These are phyloP conservation scores for Drepana arcuata DNA, from an alignment of 1,140 invertebrate genomes.

Conservation along the genomic window DNA sequence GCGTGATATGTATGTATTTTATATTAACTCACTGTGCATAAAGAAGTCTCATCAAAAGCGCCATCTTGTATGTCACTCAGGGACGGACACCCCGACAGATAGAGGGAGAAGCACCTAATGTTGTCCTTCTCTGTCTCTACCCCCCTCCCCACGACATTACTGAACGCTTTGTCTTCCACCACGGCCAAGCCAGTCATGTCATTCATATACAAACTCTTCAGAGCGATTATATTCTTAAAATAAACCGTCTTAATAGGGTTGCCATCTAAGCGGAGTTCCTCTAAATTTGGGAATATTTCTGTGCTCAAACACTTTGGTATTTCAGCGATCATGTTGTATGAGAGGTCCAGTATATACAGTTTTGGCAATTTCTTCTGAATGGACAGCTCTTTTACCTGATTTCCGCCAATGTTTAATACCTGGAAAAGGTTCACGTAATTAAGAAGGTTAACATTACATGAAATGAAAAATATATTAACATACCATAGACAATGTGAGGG, in stretches of 20 bases:
- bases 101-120: constrained; percentile 58
- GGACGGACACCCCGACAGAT: constrained; percentile 45
- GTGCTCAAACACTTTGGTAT: constrained; percentile 51
- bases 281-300: constrained; percentile 48
- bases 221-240: constrained; percentile 57
- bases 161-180: constrained; percentile 54
- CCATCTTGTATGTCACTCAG: constrained; percentile 44
- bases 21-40: constrained; percentile 54
- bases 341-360: constrained; percentile 53
- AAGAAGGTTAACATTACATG: not conserved
- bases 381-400: constrained; percentile 51
- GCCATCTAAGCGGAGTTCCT: constrained; percentile 54
- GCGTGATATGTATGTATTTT: too few species aligned
- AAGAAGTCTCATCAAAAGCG: constrained; percentile 50
- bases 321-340: constrained; percentile 49
- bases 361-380: constrained; percentile 43
- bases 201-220: constrained; percentile 56
- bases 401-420: constrained; percentile 58
- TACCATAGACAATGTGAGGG: not conserved
- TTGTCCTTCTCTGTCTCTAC: constrained; percentile 26
- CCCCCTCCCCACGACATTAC: constrained; percentile 50
- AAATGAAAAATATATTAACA: not conserved
- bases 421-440: constrained; percentile 33
- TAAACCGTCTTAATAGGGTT: constrained; percentile 57
- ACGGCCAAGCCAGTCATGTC: constrained; percentile 38